Evolutionary conservation across 2,797 vertebrate genomes (phyloP), one percentile per base, ranked within the genome.

Genomic region (Argya squamiceps): DNA sequence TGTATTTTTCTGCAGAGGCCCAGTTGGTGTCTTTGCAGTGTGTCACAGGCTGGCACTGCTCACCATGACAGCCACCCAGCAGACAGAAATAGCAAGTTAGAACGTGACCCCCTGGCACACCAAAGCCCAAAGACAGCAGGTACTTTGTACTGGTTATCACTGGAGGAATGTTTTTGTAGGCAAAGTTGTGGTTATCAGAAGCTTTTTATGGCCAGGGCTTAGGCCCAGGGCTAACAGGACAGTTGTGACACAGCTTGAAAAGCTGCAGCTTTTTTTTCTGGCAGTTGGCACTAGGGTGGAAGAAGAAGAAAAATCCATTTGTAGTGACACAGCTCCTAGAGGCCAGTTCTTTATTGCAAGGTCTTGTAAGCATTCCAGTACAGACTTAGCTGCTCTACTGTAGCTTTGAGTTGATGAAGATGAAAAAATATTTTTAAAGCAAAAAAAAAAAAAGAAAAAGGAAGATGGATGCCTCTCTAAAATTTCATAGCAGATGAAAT

Each of bases 271-370:
- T 46, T 36, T n/a, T 56, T 56, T 26, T 26, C 73, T 50, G 49
- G 27, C 49, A n/a, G 37, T 21, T 78, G 12, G 22, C 32, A 60
- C 1, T 11, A 7, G 0, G 0, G 29, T 43, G 7, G 52, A 70
- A 64, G 36, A 70, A 64, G 39, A 85, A 84, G 30, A 63, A 85
- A 90, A 85, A 82, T 37, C n/a, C 46, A 44, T n/a, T 73, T 43
- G 46, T 18, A 74, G 50, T 20, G n/a, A 94, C 50, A 64, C 16
- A 67, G 44, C 11, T 81, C n/a, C 64, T 84, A 83, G 87, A 78
- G 82, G 77, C 55, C 80, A 50, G 8, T 58, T 86, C 49, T 98
- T 98, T 98, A 98, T 98, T 98, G 63, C 84, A 96, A 84, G 32
- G 32, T 73, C 30, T 77, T 96, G 92, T 86, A 65, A 95, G 80